phyloP scores from a whole-genome alignment of 2,888 invertebrate species.

The Parnassius smintheus region DNA sequence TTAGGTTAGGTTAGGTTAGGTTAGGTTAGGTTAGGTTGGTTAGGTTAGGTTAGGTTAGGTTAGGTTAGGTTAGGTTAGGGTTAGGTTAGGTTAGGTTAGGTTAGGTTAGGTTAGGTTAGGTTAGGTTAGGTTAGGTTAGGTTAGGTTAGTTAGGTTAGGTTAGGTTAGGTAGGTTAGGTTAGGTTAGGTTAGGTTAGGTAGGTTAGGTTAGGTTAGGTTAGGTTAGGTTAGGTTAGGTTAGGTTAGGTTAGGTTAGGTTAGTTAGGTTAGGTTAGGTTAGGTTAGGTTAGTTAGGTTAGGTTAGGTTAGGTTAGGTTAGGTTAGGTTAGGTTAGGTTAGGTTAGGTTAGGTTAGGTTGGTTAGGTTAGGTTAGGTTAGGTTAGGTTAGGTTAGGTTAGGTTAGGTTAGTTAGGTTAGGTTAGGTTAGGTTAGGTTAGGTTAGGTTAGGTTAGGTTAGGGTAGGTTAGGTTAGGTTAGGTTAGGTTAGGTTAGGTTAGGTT shows the following conservation, averaged over 20 bases:
- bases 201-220: constrained; percentile 28
- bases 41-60: constrained; percentile 25
- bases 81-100: constrained; percentile 35
- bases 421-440: constrained; percentile 32
- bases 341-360: constrained; percentile 31
- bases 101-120: constrained; percentile 33
- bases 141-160: constrained; percentile 24
- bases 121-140: constrained; percentile 30
- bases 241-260: constrained; percentile 1
- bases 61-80: constrained; percentile 35
- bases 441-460: constrained; percentile 26
- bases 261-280: not conserved
- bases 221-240: constrained; percentile 2
- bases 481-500: constrained; percentile 7
- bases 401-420: constrained; percentile 34
- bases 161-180: constrained; percentile 30
- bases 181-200: constrained; percentile 31
- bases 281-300: not conserved
- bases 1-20: constrained; percentile 20
- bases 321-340: constrained; percentile 31
- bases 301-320: not conserved
- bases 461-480: no score
- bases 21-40: constrained; percentile 24
- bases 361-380: constrained; percentile 17
- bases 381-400: constrained; percentile 37